Percentiles rank a stretch among this genome's conserved stretches.
phyloP scores from a whole-genome alignment of 1,140 invertebrate genomes.

The Hylyphantes graminicola region DNA sequence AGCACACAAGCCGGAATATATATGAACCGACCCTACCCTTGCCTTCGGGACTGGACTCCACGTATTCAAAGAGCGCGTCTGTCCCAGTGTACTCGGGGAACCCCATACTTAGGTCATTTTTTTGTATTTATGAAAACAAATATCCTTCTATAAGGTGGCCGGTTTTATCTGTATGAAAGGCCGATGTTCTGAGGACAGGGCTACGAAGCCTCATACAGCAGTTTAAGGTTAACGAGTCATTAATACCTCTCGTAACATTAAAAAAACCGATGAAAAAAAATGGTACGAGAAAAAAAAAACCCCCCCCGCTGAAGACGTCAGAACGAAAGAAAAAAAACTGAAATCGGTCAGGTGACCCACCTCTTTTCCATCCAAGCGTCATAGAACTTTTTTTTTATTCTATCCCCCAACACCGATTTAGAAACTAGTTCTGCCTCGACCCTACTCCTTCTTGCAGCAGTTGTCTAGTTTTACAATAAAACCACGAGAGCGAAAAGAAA shows the following conservation, averaged over 20 bases:
- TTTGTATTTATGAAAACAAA: too few species aligned
- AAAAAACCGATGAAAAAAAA: constrained; percentile 3
- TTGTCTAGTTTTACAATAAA: constrained; percentile 49
- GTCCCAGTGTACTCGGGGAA: too few species aligned
- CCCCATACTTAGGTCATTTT: too few species aligned
- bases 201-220: too few species aligned
- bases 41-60: too few species aligned
- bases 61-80: too few species aligned
- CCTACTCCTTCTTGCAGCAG: constrained; percentile 3
- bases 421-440: constrained; percentile 47
- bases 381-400: constrained; percentile 21
- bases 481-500: constrained; percentile 17
- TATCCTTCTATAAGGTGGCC: too few species aligned
- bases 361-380: constrained; percentile 27
- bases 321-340: not conserved
- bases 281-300: not conserved
- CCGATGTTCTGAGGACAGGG: too few species aligned
- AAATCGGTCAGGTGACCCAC: constrained; percentile 32
- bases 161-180: too few species aligned
- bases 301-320: constrained; percentile 27
- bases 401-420: constrained; percentile 42
- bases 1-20: too few species aligned
- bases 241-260: not conserved
- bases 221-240: too few species aligned
- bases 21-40: too few species aligned